A percentile compares a stretch with the other conserved stretches of the same genome.
Evolutionary conservation across 23 tunicate genomes (phyloP).

Genomic region (Trididemnum miniatum): DNA sequence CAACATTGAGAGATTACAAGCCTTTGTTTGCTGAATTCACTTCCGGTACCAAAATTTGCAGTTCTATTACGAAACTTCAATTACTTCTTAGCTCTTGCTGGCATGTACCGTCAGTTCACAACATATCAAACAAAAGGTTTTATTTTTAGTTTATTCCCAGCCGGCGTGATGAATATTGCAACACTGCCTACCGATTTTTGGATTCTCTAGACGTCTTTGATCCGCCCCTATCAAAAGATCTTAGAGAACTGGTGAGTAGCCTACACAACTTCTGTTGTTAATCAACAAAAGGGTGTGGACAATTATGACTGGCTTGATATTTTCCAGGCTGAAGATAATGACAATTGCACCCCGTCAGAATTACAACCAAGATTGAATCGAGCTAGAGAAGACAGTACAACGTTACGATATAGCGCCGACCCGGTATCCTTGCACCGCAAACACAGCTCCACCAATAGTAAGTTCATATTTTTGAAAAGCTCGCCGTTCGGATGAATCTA

Average conservation of each 20-base stretch:
- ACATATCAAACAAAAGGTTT: too few relatives aligned
- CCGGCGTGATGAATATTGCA: too few relatives aligned
- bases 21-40: too few relatives aligned
- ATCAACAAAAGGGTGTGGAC: too few relatives aligned
- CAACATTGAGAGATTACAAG: too few relatives aligned
- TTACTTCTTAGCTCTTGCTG: too few relatives aligned
- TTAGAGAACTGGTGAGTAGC: neutral
- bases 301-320: too few relatives aligned
- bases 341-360: neutral
- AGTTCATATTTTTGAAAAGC: neutral
- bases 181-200: neutral
- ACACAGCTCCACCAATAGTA: slow-evolving; percentile 52
- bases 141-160: neutral
- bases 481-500: too few relatives aligned
- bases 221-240: neutral
- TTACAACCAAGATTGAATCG: slow-evolving; percentile 6
- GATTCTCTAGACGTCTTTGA: slow-evolving; percentile 3
- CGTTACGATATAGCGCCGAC: slow-evolving; percentile 65
- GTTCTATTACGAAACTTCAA: too few relatives aligned
- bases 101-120: too few relatives aligned
- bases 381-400: slow-evolving; percentile 74
- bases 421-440: slow-evolving; percentile 38
- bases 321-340: neutral
- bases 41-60: too few relatives aligned
- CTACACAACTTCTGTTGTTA: too few relatives aligned